These are phyloP conservation scores for Antennarius striatus DNA, from an alignment of 2,113 vertebrate genomes.

Conservation along the genomic window DNA sequence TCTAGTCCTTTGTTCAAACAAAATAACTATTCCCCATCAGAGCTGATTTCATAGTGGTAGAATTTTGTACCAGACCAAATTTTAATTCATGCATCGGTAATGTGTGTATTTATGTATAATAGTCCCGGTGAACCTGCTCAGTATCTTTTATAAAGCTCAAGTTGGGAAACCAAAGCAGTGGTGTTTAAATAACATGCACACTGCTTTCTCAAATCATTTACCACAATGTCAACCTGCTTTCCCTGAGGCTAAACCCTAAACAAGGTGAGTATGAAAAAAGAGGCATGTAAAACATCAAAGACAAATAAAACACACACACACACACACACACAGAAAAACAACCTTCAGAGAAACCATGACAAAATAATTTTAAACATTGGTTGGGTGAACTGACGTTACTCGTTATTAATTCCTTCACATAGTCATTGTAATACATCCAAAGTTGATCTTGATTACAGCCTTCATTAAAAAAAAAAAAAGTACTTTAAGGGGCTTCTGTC, in stretches of 20 bases:
- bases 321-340: neutral
- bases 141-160: conserved; percentile 1
- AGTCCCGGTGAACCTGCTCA: conserved; percentile 3
- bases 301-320: neutral
- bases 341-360: conserved; percentile 32
- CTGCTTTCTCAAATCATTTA: conserved; percentile 32
- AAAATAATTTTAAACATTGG: conserved; percentile 40
- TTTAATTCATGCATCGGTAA: conserved; percentile 1
- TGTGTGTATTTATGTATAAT: neutral
- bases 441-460: conserved; percentile 13
- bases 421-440: conserved; percentile 21
- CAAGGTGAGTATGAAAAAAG: conserved; percentile 14
- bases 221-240: conserved; percentile 34
- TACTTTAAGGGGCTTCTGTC: conserved; percentile 12
- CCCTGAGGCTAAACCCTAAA: conserved; percentile 34
- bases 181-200: neutral
- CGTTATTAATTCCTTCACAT: conserved; percentile 33
- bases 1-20: too few species aligned
- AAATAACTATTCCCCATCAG: neutral
- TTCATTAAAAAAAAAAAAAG: neutral
- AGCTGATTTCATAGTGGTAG: neutral
- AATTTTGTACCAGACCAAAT: conserved; percentile 17
- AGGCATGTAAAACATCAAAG: neutral
- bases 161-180: conserved; percentile 7
- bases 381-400: conserved; percentile 32